A percentile compares a stretch with the other conserved stretches of the same genome.
These are phyloP conservation scores for Bibio marci DNA, from an alignment of 2,888 invertebrate genomes.

Conservation along the genomic window DNA sequence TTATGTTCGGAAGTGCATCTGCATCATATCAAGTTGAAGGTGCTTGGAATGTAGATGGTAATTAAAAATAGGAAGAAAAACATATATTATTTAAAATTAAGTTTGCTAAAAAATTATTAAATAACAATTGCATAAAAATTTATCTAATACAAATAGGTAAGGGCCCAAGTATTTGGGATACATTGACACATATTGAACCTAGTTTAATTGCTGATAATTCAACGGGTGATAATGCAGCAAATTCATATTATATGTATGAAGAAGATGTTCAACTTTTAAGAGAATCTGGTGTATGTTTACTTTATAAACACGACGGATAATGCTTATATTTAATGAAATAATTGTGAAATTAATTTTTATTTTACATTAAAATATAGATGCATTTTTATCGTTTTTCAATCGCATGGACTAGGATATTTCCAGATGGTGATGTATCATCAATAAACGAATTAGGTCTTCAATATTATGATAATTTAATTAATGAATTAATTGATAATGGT, in stretches of 20 bases:
- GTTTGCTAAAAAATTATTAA: too few relatives aligned
- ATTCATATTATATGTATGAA: slow-evolving; percentile 35
- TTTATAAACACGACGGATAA: too few relatives aligned
- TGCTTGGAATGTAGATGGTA: slow-evolving; percentile 16
- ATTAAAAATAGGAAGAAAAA: too few relatives aligned
- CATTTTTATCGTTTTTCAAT: slow-evolving; percentile 40
- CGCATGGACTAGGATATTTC: slow-evolving; percentile 46
- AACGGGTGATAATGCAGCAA: slow-evolving; percentile 35
- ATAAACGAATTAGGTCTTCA: slow-evolving; percentile 41
- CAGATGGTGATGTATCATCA: slow-evolving; percentile 33
- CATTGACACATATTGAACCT: slow-evolving; percentile 13
- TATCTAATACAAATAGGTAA: slow-evolving; percentile 13
- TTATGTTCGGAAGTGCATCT: neutral
- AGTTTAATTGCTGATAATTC: slow-evolving; percentile 21
- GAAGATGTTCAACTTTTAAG: slow-evolving; percentile 35
- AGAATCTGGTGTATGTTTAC: slow-evolving; percentile 23
- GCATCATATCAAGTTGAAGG: slow-evolving; percentile 1
- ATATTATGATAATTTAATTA: slow-evolving; percentile 46
- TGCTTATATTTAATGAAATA: neutral
- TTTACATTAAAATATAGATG: slow-evolving; percentile 9
- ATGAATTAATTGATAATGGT: slow-evolving; percentile 38
- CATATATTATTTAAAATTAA: too few relatives aligned
- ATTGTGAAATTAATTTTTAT: neutral
- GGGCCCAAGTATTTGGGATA: slow-evolving; percentile 31
- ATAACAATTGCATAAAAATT: too few relatives aligned